Base-by-base conservation (phyloP, 2,113 vertebrate species). In the Synchiropus splendidus region DNA sequence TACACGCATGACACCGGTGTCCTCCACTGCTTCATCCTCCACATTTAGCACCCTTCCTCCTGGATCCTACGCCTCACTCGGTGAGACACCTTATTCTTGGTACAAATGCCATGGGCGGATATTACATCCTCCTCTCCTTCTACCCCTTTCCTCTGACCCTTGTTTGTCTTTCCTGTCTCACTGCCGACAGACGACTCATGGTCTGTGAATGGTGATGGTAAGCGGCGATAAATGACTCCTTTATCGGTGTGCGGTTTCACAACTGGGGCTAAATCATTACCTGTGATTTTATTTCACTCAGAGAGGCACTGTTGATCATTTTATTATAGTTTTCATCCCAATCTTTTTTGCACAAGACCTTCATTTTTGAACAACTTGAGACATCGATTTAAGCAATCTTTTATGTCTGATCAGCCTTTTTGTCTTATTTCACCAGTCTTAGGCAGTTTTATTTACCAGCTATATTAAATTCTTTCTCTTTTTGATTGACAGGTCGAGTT, bases 41-140 rank as follows among this genome's bases (percentile, higher is more conserved):
- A 77, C 87, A 1, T 92, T 89, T 0, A 88, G 89, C 58, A 49
- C 89, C 2, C 83, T 94, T 1, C 90, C 92, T 1, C 86, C 91
- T 0, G 92, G 90, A 0, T 93, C 91, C 46, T 95, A 92, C 0
- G 89, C 90, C 2, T 96, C 92, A 0, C 82, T 96, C 50, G 92
- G 92, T 95, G 77, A 84, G 47, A 39, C 3, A 48, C 36, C 15
- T 10, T 31, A 14, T 12, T 45, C 18, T 8, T 17, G 27, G 8
- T 32, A 14, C 13, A 16, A 27, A 27, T 27, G 21, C 8, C 21
- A 27, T 27, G 4, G n/a, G 21, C 21, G 21, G 21, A 27, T 27
- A 33, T 18, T 15, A 27, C 18, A 12, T 12, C 32, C 12, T 2
- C 2, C 18, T 14, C 27, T 16, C 6, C 51, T 42, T 31, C 27